Evolutionary conservation across 2,888 invertebrate species (phyloP).

Genomic region (Epistrophe grossulariae): DNA sequence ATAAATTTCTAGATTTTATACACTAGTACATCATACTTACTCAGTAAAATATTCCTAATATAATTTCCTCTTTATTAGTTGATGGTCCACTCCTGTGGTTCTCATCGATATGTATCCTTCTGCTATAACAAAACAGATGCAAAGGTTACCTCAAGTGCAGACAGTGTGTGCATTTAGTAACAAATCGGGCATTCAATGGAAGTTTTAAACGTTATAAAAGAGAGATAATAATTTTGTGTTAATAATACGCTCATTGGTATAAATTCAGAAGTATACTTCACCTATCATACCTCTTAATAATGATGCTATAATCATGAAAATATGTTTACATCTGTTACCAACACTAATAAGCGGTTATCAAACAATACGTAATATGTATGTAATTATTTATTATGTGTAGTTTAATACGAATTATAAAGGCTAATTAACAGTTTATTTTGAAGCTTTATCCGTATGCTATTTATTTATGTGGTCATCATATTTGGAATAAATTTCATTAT

Average conservation of each 20-base stretch:
- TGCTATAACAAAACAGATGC: not conserved
- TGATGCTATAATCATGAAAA: not conserved
- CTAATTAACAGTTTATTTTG: no score
- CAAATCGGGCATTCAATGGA: not conserved
- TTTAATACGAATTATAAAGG: no score
- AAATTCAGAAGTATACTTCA: not conserved
- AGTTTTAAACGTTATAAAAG: not conserved
- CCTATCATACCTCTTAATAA: not conserved
- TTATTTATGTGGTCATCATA: no score
- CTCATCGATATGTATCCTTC: not conserved
- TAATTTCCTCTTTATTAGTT: not conserved
- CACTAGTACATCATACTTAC: no score
- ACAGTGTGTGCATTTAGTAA: not conserved
- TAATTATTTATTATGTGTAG: no score
- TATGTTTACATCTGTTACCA: not conserved
- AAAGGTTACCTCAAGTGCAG: slow-evolving; percentile 7
- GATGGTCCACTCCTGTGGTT: not conserved
- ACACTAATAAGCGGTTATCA: not conserved
- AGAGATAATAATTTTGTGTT: not conserved
- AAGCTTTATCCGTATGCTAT: no score
- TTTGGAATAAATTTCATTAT: no score
- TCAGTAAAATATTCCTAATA: no score
- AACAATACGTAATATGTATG: no score
- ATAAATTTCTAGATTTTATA: no score
- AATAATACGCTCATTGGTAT: not conserved